Percentiles rank a stretch among this genome's conserved stretches.
These are phyloP conservation scores for Eumacrocentrus americanus DNA, from an alignment of 2,888 invertebrate genomes.

Conservation along the genomic window DNA sequence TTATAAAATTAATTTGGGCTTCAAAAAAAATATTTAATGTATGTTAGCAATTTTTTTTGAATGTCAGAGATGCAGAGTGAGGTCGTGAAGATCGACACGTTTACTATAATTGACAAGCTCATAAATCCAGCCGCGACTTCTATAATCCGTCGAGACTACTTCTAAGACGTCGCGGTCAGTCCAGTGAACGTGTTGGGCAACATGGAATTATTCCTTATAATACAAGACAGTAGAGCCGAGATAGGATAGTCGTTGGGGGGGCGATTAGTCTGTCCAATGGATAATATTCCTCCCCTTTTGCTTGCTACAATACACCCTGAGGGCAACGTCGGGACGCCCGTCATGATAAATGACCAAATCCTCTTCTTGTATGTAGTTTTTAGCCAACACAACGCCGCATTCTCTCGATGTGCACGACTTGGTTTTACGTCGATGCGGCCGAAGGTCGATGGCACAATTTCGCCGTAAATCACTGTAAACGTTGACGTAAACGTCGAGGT, in stretches of 20 bases:
- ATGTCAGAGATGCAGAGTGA: not conserved
- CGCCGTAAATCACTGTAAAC: constrained; percentile 60
- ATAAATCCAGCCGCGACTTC: constrained; percentile 20
- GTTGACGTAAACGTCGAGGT: constrained; percentile 60
- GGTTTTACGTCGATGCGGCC: constrained; percentile 33
- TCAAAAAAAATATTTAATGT: too few species aligned
- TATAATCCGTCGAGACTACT: constrained; percentile 11
- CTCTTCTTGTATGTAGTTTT: constrained; percentile 47
- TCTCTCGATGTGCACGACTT: constrained; percentile 31
- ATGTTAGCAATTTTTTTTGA: too few species aligned
- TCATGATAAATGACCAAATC: constrained; percentile 60
- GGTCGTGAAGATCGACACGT: constrained; percentile 26
- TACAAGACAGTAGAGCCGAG: constrained; percentile 34
- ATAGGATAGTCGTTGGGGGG: constrained; percentile 47
- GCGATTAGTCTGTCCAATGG: constrained; percentile 58
- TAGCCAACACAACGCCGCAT: constrained; percentile 32
- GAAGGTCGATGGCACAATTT: constrained; percentile 60
- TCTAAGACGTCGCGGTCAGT: constrained; percentile 16
- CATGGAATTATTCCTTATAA: constrained; percentile 53
- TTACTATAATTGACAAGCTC: constrained; percentile 23
- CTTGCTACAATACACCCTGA: constrained; percentile 46
- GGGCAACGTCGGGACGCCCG: constrained; percentile 48
- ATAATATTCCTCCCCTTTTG: constrained; percentile 55
- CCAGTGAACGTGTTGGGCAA: constrained; percentile 41
- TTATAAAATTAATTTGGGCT: too few species aligned